Conservation (phyloP, 2,113 vertebrate genomes). For the Acrocephalus kingi region DNA sequence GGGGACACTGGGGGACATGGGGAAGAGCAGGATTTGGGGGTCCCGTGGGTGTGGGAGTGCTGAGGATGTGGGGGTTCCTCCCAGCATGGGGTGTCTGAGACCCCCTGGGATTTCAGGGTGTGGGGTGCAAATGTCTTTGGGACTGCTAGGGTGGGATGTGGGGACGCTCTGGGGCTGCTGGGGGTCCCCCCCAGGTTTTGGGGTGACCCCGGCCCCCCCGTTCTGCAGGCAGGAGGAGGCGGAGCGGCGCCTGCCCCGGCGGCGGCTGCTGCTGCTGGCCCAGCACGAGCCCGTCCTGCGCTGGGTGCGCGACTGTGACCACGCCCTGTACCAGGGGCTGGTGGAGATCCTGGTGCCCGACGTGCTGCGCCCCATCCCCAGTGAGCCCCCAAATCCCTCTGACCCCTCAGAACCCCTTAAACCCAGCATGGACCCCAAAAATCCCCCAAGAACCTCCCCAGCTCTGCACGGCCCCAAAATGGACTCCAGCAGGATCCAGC, state of each 20-base stretch:
- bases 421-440: not conserved
- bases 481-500: too few species aligned
- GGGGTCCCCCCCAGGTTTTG: not conserved
- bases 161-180: not conserved
- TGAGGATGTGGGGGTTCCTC: not conserved
- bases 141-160: too few species aligned
- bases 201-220: not conserved
- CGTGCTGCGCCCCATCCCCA: not conserved
- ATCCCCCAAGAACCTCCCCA: not conserved
- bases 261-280: not conserved
- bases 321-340: not conserved
- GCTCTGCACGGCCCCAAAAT: not conserved
- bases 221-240: not conserved
- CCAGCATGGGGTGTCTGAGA: rapidly evolving
- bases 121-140: not conserved
- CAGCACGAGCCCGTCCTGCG: not conserved
- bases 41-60: not conserved
- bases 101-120: not conserved
- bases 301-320: not conserved
- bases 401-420: too few species aligned
- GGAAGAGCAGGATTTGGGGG: not conserved
- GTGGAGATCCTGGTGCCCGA: not conserved
- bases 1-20: not conserved
- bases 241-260: not conserved
- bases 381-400: not conserved